Base-by-base conservation (phyloP, 2,797 vertebrate species). In the Linurgus olivaceus region DNA sequence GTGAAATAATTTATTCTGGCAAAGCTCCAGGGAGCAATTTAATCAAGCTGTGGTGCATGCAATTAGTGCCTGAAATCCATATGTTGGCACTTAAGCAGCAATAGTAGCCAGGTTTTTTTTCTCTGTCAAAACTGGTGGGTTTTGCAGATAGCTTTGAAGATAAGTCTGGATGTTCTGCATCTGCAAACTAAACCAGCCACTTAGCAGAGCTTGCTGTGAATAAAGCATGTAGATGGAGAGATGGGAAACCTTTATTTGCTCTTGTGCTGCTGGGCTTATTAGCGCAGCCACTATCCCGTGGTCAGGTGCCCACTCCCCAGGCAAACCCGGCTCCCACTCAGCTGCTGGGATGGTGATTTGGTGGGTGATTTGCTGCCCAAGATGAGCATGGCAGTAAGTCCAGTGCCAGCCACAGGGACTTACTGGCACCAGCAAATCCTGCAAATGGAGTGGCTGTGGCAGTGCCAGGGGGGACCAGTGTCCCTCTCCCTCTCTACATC, bases 21-120 rank as follows among this genome's bases (percentile, higher is more conserved):
- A 82, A 93, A 67, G 33, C 83, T 95, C 86, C 88, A 92, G 71
- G 74, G 51, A 90, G 37, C 55, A 94, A 88, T 93, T 96, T 93
- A 95, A 90, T 94, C 80, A 85, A 90, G 50, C 52, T 17, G 1
- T 8, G 45, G 83, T 82, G 48, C 50, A 70, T 48, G 78, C 93
- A 95, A 91, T 96, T 96, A 96, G 29, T 51, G 67, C 47, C 91
- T 90, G 90, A 96, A 93, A 96, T 94, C 88, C 93, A 44, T 94
- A 88, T 94, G 92, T 16, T 94, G 88, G 48, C 88, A 82, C 88
- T 94, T 82, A 76, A 84, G 35, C 13, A 86, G 62, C 54, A 61
- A 19, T 50, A 76, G 78, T 67, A 74, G 61, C 35, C 80, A 85
- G 48, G 0, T 4, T 76, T 51, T 76, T 76, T 47, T 23, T 17